These are phyloP conservation scores for Oncorhynchus masou DNA, from an alignment of 2,113 vertebrate genomes.

Conservation along the genomic window DNA sequence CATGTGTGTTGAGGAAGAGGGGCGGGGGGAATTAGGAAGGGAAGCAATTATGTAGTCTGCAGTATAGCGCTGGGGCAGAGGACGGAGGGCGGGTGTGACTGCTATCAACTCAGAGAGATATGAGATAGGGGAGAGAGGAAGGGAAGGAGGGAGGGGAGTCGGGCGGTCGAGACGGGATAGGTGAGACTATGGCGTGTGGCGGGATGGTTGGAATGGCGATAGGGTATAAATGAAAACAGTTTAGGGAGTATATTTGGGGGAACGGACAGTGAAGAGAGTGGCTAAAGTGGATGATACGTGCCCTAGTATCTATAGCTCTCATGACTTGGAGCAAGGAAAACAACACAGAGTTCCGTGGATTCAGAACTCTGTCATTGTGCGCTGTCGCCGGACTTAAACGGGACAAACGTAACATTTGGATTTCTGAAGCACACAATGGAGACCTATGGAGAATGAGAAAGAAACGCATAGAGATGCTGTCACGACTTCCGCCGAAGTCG, in stretches of 20 bases:
- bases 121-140: neutral
- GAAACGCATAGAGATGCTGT: no score
- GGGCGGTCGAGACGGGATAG: neutral
- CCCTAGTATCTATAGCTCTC: no score
- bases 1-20: neutral
- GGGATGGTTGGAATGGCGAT: neutral
- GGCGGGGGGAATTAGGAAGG: conserved; percentile 1
- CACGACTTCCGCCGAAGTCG: no score
- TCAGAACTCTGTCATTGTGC: no score
- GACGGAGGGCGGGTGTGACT: neutral
- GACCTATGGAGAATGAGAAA: no score
- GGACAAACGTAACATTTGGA: no score
- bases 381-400: no score
- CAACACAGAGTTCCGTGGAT: no score
- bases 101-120: conserved; percentile 1
- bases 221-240: neutral
- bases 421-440: no score
- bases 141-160: neutral
- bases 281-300: neutral
- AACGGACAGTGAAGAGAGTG: neutral
- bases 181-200: no score
- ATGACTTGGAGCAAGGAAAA: no score
- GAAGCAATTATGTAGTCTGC: conserved; percentile 25
- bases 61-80: neutral
- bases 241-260: neutral